These are phyloP conservation scores for Chloropsis hardwickii DNA, from an alignment of 2,113 vertebrate species.

Conservation along the genomic window DNA sequence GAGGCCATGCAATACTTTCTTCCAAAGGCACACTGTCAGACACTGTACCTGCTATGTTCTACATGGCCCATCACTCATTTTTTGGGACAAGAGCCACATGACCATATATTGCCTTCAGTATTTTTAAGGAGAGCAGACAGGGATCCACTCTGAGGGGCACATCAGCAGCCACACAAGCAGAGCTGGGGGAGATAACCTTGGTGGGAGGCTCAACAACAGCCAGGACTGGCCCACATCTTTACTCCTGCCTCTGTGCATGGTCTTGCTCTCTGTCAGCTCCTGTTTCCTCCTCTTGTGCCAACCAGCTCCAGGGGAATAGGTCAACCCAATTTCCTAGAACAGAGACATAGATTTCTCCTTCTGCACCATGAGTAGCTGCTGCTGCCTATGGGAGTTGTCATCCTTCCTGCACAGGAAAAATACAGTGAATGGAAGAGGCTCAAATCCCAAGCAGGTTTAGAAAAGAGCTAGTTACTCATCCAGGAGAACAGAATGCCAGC, in stretches of 20 bases:
- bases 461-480: background rate
- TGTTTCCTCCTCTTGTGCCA: background rate
- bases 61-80: background rate
- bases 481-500: background rate
- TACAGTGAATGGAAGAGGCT: background rate
- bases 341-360: background rate
- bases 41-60: background rate
- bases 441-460: background rate
- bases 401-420: background rate
- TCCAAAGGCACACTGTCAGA: background rate
- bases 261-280: background rate
- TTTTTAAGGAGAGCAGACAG: background rate
- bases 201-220: background rate
- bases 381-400: background rate
- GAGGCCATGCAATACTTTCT: background rate
- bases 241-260: background rate
- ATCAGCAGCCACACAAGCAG: background rate
- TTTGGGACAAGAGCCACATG: background rate
- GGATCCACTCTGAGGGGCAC: background rate
- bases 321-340: slow-evolving; percentile 1
- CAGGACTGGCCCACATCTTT: background rate
- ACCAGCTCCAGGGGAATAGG: background rate
- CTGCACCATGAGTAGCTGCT: background rate
- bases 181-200: background rate
- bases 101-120: background rate